Base-by-base conservation (phyloP, 2,888 invertebrate genomes). In the Philaethria dido region DNA sequence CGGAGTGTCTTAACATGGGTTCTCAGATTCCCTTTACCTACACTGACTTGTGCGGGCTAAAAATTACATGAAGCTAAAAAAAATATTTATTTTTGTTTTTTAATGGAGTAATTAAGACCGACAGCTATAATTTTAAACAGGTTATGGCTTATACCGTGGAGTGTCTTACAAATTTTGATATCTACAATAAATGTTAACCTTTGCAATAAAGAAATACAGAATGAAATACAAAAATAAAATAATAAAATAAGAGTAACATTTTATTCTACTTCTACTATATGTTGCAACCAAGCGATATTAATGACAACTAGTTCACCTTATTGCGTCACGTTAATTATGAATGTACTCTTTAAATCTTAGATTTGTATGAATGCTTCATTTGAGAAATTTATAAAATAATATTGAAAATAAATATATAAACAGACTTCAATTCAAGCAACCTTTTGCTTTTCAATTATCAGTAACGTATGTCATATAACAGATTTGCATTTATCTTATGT, bases 291-390 rank as follows among this genome's bases (percentile, higher is more conserved):
- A 52, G 8, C 22, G 42, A 59, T 67, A 69, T 68, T 65, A 68
- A 64, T 70, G 70, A 69, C 72, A 78, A 76, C 78, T 75, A 74
- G 82, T 78, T 81, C 77, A 78, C 79, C 78, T 80, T 75, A 69
- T 68, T 72, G 70, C 73, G 72, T 70, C 72, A 65, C 72, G 44
- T 65, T 9, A 33, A 52, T 50, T 60, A 71, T 74, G 71, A 75
- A 73, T 77, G 75, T 79, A 48, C 36, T 64, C 18, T 57, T 57
- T 39, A n/a, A 20, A 20, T 62, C 22, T 36, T 11, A 33, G 33
- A 9, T 33, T 5, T 33, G 33, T 29, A 29, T 29, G 29, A 8
- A 1, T 13, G 13, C 39, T 36, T 13, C 13, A 3, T 39, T 13
- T 13, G 6, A 39, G 13, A 39, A 39, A 39, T 1, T 1, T 39